Conservation (phyloP, 2,888 invertebrate species). For the Sminthurides aquaticus region DNA sequence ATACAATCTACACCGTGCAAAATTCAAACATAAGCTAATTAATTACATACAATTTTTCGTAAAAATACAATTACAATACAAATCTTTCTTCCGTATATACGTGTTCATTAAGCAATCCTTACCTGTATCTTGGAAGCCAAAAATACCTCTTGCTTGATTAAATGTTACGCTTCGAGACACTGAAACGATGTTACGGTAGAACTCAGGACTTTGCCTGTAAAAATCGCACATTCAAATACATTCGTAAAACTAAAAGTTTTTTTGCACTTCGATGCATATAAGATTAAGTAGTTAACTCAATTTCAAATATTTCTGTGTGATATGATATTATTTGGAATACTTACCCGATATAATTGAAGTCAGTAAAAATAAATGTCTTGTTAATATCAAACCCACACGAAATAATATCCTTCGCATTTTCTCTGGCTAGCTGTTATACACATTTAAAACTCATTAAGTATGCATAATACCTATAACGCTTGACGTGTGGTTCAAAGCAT, state of each 20-base stretch:
- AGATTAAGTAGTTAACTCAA: too few species aligned
- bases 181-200: constrained; percentile 85
- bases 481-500: too few species aligned
- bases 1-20: constrained; percentile 65
- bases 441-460: too few species aligned
- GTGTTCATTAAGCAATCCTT: constrained; percentile 6
- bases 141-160: constrained; percentile 96
- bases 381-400: constrained; percentile 88
- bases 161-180: constrained; percentile 92
- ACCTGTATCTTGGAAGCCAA: constrained; percentile 90
- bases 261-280: too few species aligned
- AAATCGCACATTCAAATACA: constrained; percentile 1
- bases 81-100: too few species aligned
- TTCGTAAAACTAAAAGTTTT: not conserved
- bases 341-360: constrained; percentile 91
- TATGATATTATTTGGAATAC: too few species aligned
- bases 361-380: constrained; percentile 95
- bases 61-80: too few species aligned
- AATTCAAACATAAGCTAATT: too few species aligned
- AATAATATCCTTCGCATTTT: constrained; percentile 96
- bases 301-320: too few species aligned
- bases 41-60: too few species aligned
- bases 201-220: constrained; percentile 72
- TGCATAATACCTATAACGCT: too few species aligned
- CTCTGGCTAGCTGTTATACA: constrained; percentile 58